Evolutionary conservation across 2,888 invertebrate species (phyloP).

Genomic region (Epinotia brunnichana): DNA sequence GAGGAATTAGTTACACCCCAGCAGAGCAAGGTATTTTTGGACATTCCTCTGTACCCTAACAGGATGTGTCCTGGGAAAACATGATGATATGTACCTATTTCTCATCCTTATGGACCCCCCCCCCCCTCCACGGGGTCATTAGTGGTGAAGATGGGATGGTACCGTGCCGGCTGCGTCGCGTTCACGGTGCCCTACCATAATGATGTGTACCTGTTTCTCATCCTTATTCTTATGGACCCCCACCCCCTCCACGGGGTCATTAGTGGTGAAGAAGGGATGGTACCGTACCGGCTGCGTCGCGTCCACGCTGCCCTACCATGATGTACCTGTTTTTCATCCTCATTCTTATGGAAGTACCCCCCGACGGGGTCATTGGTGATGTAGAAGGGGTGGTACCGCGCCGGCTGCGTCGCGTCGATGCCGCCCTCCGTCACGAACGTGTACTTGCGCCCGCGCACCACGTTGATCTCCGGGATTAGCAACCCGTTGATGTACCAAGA

Average conservation of each 20-base stretch:
- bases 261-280: slow-evolving; percentile 97
- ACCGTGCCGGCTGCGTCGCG: slow-evolving; percentile 90
- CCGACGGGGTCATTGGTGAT: slow-evolving; percentile 97
- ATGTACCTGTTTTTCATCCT: slow-evolving; percentile 88
- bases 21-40: too few relatives aligned
- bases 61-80: too few relatives aligned
- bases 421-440: slow-evolving; percentile 96
- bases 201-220: too few relatives aligned
- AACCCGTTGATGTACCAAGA: slow-evolving; percentile 97
- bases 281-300: slow-evolving; percentile 91
- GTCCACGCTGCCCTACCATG: slow-evolving; percentile 88
- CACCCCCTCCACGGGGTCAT: slow-evolving; percentile 97
- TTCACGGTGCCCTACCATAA: slow-evolving; percentile 88
- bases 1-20: too few relatives aligned
- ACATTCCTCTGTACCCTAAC: too few relatives aligned
- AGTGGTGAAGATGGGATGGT: slow-evolving; percentile 97
- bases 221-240: slow-evolving; percentile 80
- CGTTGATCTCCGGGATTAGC: slow-evolving; percentile 94
- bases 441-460: slow-evolving; percentile 93
- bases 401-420: slow-evolving; percentile 89
- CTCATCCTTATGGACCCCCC: too few relatives aligned
- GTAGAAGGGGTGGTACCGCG: slow-evolving; percentile 95
- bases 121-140: slow-evolving; percentile 96
- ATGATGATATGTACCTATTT: too few relatives aligned
- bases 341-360: slow-evolving; percentile 92